These are phyloP conservation scores for Genyomyrus donnyi DNA, from an alignment of 2,113 vertebrate species.

Conservation along the genomic window DNA sequence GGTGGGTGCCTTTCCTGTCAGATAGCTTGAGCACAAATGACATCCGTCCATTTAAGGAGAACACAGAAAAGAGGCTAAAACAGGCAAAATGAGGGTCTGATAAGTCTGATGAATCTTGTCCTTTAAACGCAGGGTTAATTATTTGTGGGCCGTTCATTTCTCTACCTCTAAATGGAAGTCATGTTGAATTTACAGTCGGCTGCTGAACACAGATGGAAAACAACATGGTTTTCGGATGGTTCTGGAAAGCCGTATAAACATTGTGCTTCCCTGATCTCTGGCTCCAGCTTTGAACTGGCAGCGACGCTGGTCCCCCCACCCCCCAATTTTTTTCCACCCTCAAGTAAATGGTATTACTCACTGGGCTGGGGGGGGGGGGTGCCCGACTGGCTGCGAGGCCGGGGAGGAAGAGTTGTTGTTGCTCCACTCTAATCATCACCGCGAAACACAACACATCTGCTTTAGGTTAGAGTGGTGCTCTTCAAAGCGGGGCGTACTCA, in stretches of 20 bases:
- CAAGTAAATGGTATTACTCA: conserved; percentile 21
- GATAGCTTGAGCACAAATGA: neutral
- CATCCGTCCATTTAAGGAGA: neutral
- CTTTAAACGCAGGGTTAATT: neutral
- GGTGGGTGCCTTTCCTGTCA: neutral
- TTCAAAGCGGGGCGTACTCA: neutral
- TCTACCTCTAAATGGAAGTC: neutral
- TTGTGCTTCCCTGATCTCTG: conserved; percentile 13
- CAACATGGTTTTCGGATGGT: neutral
- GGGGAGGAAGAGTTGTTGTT: conserved; percentile 5
- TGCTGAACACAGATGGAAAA: neutral
- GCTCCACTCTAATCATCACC: conserved; percentile 12
- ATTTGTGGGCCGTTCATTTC: neutral
- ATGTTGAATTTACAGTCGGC: neutral
- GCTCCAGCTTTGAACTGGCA: neutral
- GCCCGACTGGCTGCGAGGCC: neutral
- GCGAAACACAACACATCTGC: conserved; percentile 17
- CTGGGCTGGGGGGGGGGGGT: neutral
- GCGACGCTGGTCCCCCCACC: neutral
- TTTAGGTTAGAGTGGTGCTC: conserved; percentile 1
- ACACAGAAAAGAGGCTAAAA: neutral
- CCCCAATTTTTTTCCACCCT: conserved; percentile 13
- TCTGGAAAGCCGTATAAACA: conserved; percentile 3
- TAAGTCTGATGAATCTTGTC: neutral
- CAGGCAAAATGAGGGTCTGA: neutral